A percentile compares a stretch with the other conserved stretches of the same genome.
phyloP scores from a whole-genome alignment of 1,140 invertebrate species.

The Achroia grisella region DNA sequence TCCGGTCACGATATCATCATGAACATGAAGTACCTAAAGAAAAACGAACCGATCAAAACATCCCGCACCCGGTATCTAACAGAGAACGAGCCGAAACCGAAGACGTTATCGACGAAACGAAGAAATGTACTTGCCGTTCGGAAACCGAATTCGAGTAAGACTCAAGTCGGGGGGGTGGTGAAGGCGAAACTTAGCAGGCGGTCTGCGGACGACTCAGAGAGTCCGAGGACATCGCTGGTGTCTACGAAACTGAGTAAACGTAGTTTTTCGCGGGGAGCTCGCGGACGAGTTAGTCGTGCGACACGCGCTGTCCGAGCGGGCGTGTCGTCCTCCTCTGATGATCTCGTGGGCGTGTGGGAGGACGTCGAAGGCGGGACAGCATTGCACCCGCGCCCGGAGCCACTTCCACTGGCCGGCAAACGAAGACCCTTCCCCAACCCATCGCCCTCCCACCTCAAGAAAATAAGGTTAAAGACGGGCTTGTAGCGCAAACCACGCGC shows the following conservation, averaged over 20 bases:
- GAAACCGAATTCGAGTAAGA: constrained; percentile 52
- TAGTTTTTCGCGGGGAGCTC: constrained; percentile 29
- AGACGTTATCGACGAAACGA: constrained; percentile 45
- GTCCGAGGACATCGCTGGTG: constrained; percentile 25
- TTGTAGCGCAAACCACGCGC: constrained; percentile 39
- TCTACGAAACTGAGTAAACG: constrained; percentile 39
- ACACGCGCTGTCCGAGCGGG: constrained; percentile 25
- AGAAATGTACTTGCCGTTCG: constrained; percentile 52
- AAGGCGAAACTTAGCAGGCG: constrained; percentile 38
- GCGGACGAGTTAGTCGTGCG: constrained; percentile 14
- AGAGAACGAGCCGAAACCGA: constrained; percentile 55
- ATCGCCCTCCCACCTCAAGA: constrained; percentile 44
- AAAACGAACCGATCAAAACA: constrained; percentile 46
- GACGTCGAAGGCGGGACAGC: constrained; percentile 33
- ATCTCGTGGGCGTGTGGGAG: constrained; percentile 31
- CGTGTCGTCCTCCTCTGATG: constrained; percentile 40
- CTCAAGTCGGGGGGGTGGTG: constrained; percentile 27
- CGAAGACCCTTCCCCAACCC: constrained; percentile 32
- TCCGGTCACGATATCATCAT: constrained; percentile 46
- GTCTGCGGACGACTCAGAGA: constrained; percentile 38
- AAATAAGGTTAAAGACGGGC: constrained; percentile 48
- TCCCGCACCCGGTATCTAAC: constrained; percentile 36
- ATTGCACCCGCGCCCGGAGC: constrained; percentile 15
- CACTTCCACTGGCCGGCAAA: constrained; percentile 22
- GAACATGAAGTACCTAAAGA: constrained; percentile 48